Percentiles rank a stretch among this genome's conserved stretches.
phyloP scores from a whole-genome alignment of 2,113 vertebrate genomes.

The Vombatus ursinus region DNA sequence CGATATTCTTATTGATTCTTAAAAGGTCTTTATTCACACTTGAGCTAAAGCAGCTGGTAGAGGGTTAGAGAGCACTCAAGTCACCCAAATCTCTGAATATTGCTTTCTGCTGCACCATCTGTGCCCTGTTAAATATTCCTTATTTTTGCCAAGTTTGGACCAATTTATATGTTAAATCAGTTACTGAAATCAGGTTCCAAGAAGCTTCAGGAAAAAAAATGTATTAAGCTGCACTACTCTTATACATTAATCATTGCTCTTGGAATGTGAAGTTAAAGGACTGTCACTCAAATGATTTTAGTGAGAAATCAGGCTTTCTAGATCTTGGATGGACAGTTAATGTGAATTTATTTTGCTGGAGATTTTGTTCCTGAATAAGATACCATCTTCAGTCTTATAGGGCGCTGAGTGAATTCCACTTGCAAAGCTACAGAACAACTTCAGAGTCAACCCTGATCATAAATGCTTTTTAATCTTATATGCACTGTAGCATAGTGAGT shows the following conservation, averaged over 20 bases:
- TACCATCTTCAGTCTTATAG: conserved; percentile 44
- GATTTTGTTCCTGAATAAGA: conserved; percentile 47
- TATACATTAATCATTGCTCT: conserved; percentile 81
- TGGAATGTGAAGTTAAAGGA: conserved; percentile 73
- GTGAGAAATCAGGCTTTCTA: conserved; percentile 60
- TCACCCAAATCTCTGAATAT: conserved; percentile 86
- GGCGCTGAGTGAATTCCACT: conserved; percentile 4
- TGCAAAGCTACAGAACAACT: conserved; percentile 27
- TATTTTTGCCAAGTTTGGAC: conserved; percentile 86
- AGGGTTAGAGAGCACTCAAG: conserved; percentile 83
- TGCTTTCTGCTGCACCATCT: conserved; percentile 87
- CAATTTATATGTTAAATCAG: conserved; percentile 89
- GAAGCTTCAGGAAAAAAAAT: conserved; percentile 73
- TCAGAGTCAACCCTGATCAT: conserved; percentile 40
- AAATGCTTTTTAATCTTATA: conserved; percentile 65
- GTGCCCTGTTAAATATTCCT: conserved; percentile 88
- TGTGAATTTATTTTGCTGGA: conserved; percentile 52
- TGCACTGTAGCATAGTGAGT: background rate
- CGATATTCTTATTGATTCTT: conserved; percentile 83
- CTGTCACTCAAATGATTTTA: conserved; percentile 66
- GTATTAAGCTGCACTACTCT: conserved; percentile 76
- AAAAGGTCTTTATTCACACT: conserved; percentile 87
- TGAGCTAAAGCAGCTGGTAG: conserved; percentile 87
- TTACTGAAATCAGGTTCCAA: conserved; percentile 82
- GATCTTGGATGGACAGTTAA: conserved; percentile 32